These are phyloP conservation scores for Pyrrhura leucotis DNA, from an alignment of 2,797 vertebrate species.

Conservation along the genomic window DNA sequence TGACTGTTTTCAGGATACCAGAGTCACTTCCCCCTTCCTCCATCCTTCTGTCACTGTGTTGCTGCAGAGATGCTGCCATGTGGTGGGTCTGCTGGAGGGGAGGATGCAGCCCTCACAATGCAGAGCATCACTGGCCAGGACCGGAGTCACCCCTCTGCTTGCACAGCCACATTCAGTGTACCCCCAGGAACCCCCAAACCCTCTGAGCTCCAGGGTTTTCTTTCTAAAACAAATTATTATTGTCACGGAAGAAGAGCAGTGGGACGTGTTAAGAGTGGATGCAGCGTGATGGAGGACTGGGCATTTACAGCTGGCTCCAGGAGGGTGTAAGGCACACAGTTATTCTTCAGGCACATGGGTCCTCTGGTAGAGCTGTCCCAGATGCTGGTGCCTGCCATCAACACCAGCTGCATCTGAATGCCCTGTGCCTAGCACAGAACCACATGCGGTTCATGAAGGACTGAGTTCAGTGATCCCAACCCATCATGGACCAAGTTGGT, in stretches of 20 bases:
- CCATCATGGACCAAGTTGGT: neutral
- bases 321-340: neutral
- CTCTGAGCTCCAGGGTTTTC: neutral
- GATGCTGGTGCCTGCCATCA: neutral
- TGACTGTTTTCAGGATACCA: slow-evolving; percentile 15
- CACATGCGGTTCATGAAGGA: rapidly evolving
- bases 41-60: slow-evolving; percentile 21
- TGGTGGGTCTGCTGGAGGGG: neutral
- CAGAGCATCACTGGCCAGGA: neutral
- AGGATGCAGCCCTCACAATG: neutral
- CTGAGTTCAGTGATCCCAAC: neutral
- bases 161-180: rapidly evolving
- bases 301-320: neutral
- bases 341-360: rapidly evolving
- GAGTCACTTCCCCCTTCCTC: slow-evolving; percentile 14
- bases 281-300: neutral
- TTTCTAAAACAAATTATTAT: neutral
- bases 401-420: rapidly evolving
- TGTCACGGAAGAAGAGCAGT: neutral
- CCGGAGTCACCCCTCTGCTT: neutral
- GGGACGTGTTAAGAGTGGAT: neutral
- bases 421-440: neutral
- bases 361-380: neutral
- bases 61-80: neutral
- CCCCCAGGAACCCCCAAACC: neutral